phyloP scores from a whole-genome alignment of 2,113 vertebrate species.

The Grammomys surdaster region DNA sequence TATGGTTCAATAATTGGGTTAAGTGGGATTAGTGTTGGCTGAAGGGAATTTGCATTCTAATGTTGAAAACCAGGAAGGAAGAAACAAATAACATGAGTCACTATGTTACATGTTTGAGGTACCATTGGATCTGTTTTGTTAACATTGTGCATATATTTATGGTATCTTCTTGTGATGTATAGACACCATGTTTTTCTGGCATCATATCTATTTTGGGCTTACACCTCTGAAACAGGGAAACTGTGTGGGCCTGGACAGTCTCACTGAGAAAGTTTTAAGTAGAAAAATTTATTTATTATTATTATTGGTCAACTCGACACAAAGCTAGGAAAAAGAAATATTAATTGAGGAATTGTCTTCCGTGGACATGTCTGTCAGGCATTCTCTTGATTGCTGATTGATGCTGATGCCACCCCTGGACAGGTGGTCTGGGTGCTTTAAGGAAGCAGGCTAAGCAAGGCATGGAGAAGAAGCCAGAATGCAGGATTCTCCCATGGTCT shows the following conservation, averaged over 20 bases:
- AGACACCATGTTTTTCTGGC: neutral
- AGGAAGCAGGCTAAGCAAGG: neutral
- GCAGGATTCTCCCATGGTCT: too few species aligned
- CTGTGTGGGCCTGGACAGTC: neutral
- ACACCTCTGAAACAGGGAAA: too few species aligned
- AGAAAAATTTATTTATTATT: neutral
- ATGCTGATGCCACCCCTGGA: neutral
- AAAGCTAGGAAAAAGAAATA: neutral
- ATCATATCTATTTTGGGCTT: neutral
- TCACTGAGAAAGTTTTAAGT: too few species aligned
- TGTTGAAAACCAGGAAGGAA: neutral
- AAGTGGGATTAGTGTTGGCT: neutral
- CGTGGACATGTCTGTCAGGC: neutral
- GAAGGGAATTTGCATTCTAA: slow-evolving; percentile 19
- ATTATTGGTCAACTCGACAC: neutral
- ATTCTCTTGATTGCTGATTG: neutral
- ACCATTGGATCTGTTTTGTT: neutral
- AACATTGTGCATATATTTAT: neutral
- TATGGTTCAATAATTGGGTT: neutral
- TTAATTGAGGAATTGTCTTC: neutral
- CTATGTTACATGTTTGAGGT: neutral
- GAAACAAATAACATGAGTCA: neutral
- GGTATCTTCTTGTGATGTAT: neutral
- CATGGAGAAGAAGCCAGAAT: too few species aligned
- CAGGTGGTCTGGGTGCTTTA: neutral